A percentile compares a stretch with the other conserved stretches of the same genome.
Conservation (phyloP, 1,140 invertebrate species). For the Trissolcus basalis region DNA sequence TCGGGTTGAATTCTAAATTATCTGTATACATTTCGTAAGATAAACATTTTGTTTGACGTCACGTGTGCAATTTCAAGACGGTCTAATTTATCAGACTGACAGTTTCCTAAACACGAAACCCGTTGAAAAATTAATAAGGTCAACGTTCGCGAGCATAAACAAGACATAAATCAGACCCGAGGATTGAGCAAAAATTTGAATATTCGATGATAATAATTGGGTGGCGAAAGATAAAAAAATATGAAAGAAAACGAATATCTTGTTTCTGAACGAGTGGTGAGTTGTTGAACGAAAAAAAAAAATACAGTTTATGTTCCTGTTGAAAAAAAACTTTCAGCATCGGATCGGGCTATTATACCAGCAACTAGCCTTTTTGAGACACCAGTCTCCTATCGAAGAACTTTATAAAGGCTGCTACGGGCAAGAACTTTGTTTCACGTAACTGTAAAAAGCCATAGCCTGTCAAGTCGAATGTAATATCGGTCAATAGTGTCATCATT, state of each 20-base stretch:
- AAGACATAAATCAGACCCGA: constrained; percentile 1
- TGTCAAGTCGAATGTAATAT: background rate
- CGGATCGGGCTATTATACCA: constrained; percentile 19
- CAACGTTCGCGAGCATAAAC: constrained; percentile 22
- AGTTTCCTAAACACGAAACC: constrained; percentile 15
- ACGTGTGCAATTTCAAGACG: constrained; percentile 12
- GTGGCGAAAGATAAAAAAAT: no score
- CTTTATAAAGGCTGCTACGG: constrained; percentile 16
- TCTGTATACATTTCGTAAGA: constrained; percentile 11
- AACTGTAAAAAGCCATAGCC: constrained; percentile 13
- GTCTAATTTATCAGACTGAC: constrained; percentile 9
- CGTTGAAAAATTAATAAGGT: constrained; percentile 26
- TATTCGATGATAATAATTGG: no score
- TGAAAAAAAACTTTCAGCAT: constrained; percentile 10
- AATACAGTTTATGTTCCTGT: background rate
- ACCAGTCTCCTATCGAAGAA: constrained; percentile 11
- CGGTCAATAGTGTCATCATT: background rate
- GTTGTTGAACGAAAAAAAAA: background rate
- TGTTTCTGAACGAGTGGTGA: background rate
- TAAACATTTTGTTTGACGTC: constrained; percentile 33
- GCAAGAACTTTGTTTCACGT: constrained; percentile 16
- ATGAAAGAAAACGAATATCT: background rate
- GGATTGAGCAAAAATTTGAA: no score
- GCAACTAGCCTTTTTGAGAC: constrained; percentile 8
- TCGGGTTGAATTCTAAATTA: no score